Percentiles rank a stretch among this genome's conserved stretches.
phyloP scores from a whole-genome alignment of 1,140 invertebrate species.

The Mactra quadrangularis region DNA sequence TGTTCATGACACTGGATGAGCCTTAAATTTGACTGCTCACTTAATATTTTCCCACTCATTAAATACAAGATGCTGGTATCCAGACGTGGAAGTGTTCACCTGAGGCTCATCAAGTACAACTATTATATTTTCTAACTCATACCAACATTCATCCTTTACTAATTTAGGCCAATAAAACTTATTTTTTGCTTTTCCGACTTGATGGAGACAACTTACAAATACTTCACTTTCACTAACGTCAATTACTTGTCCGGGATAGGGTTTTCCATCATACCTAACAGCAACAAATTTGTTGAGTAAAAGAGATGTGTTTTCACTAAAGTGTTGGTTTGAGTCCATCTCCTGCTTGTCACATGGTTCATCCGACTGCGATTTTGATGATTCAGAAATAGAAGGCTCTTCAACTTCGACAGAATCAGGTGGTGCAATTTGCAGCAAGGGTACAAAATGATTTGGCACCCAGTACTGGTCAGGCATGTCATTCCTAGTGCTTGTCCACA shows the following conservation, averaged over 20 bases:
- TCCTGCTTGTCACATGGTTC: background rate
- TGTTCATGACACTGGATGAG: too few species aligned
- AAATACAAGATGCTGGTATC: background rate
- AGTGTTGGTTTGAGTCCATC: background rate
- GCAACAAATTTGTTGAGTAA: background rate
- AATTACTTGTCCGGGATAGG: conserved; percentile 12
- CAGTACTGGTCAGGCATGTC: conserved; percentile 15
- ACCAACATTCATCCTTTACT: conserved; percentile 35
- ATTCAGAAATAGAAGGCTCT: background rate
- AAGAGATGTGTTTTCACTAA: background rate
- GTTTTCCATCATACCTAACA: conserved; percentile 8
- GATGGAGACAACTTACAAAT: background rate
- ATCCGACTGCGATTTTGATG: too few species aligned
- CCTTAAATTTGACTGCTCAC: too few species aligned
- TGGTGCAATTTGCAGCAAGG: background rate
- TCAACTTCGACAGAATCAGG: background rate
- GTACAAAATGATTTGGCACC: conserved; percentile 35
- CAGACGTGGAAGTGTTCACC: background rate
- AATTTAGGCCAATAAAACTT: conserved; percentile 25
- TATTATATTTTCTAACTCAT: conserved; percentile 8
- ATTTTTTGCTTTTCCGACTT: conserved; percentile 1
- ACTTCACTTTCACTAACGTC: conserved; percentile 2
- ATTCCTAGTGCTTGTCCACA: conserved; percentile 24
- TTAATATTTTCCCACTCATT: background rate
- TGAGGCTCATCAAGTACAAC: background rate